phyloP scores from a whole-genome alignment of 2,797 vertebrate genomes.

The Melanitta fusca region DNA sequence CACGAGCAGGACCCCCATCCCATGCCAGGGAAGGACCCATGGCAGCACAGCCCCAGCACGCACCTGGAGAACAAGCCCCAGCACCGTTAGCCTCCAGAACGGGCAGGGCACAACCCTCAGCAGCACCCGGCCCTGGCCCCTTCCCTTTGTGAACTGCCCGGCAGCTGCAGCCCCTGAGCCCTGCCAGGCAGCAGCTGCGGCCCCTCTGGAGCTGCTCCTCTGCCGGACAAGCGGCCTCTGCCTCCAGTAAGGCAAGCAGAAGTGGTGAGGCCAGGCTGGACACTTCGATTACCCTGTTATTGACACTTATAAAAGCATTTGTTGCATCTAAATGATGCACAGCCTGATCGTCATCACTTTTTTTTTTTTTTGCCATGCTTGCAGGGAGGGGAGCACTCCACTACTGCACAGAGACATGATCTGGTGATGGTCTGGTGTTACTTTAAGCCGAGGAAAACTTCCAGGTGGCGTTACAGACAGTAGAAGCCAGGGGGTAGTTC shows the following conservation, averaged over 20 bases:
- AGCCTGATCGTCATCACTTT: accelerated
- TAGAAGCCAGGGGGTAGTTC: background rate
- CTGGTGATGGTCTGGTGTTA: accelerated
- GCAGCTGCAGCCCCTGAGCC: no score
- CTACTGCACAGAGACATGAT: background rate
- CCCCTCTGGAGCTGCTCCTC: background rate
- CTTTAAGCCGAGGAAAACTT: background rate
- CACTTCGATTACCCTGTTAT: accelerated
- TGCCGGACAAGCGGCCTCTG: accelerated
- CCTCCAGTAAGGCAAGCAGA: background rate
- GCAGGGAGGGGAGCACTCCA: background rate
- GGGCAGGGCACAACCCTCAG: no score
- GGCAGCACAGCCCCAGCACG: accelerated
- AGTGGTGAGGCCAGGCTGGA: background rate
- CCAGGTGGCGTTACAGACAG: background rate
- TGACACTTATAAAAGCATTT: accelerated
- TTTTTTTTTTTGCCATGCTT: background rate
- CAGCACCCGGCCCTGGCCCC: no score
- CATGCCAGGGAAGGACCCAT: accelerated
- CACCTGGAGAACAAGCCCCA: accelerated
- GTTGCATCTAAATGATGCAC: accelerated
- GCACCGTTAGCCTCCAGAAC: accelerated
- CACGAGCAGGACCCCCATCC: accelerated
- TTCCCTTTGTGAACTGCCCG: no score
- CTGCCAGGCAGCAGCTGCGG: background rate